phyloP scores from a whole-genome alignment of 2,797 vertebrate species.

The Paratrypauchen microcephalus region DNA sequence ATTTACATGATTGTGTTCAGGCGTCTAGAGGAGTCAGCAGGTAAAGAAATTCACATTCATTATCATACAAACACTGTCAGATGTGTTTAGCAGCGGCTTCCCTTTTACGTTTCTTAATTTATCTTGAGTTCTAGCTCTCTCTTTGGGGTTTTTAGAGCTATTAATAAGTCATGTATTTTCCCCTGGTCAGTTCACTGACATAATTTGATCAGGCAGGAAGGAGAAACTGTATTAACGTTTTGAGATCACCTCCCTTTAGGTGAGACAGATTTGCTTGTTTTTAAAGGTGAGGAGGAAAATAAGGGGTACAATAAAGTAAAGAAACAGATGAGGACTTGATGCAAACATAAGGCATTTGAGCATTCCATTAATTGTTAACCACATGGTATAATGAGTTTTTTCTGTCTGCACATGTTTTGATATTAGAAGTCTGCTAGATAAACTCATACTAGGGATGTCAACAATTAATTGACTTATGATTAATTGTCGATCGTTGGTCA shows the following conservation, averaged over 20 bases:
- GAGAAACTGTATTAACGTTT: conserved; percentile 33
- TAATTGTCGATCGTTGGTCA: no score
- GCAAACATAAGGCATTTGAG: no score
- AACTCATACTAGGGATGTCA: no score
- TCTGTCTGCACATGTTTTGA: conserved; percentile 50
- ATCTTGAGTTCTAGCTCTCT: conserved; percentile 52
- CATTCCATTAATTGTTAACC: background rate
- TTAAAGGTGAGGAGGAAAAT: conserved; percentile 27
- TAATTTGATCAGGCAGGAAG: conserved; percentile 65
- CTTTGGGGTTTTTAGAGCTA: conserved; percentile 65
- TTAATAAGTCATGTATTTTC: conserved; percentile 72
- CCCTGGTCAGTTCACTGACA: conserved; percentile 66
- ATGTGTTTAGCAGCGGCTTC: conserved; percentile 34
- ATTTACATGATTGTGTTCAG: background rate
- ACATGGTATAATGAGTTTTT: conserved; percentile 13
- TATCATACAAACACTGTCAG: conserved; percentile 52
- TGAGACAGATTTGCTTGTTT: conserved; percentile 40
- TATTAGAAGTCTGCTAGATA: conserved; percentile 37
- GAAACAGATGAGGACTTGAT: background rate
- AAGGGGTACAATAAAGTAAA: background rate
- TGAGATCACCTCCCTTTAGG: conserved; percentile 32
- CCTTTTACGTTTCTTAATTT: conserved; percentile 69
- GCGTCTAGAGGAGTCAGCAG: background rate
- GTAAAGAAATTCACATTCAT: conserved; percentile 47
- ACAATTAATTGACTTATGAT: no score